A percentile compares a stretch with the other conserved stretches of the same genome.
phyloP scores from a whole-genome alignment of 2,888 invertebrate species.

The Cantharis flavilabris region DNA sequence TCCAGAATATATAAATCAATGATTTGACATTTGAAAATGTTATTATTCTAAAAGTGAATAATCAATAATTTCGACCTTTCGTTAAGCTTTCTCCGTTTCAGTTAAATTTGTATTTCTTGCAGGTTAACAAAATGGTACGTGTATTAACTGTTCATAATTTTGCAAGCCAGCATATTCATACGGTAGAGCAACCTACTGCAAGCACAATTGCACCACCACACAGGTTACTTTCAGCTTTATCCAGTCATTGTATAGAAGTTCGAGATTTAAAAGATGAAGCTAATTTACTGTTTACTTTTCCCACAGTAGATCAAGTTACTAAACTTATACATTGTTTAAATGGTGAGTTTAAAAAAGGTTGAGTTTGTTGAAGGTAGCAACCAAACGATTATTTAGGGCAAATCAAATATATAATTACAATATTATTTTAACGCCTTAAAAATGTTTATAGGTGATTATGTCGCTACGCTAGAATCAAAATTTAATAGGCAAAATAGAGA shows the following conservation, averaged over 20 bases:
- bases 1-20: not conserved
- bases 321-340: slow-evolving; percentile 69
- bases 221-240: slow-evolving; percentile 63
- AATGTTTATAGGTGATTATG: slow-evolving; percentile 63
- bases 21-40: not conserved
- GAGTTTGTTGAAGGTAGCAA: not conserved
- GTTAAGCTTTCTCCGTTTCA: not conserved
- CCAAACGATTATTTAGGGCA: not conserved
- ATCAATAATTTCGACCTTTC: not conserved
- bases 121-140: slow-evolving; percentile 62
- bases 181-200: slow-evolving; percentile 69
- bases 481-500: slow-evolving; percentile 55
- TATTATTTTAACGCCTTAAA: not conserved
- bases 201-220: slow-evolving; percentile 64
- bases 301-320: slow-evolving; percentile 73
- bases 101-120: not conserved
- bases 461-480: slow-evolving; percentile 68
- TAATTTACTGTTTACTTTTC: slow-evolving; percentile 64
- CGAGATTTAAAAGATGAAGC: slow-evolving; percentile 58
- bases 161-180: slow-evolving; percentile 66
- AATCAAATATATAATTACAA: not conserved
- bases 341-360: slow-evolving; percentile 57
- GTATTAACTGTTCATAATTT: slow-evolving; percentile 73
- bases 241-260: slow-evolving; percentile 65
- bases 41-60: not conserved